Percentiles rank a stretch among this genome's conserved stretches.
Evolutionary conservation across 2,113 vertebrate genomes (phyloP).

Genomic region (Leucoraja erinaceus): DNA sequence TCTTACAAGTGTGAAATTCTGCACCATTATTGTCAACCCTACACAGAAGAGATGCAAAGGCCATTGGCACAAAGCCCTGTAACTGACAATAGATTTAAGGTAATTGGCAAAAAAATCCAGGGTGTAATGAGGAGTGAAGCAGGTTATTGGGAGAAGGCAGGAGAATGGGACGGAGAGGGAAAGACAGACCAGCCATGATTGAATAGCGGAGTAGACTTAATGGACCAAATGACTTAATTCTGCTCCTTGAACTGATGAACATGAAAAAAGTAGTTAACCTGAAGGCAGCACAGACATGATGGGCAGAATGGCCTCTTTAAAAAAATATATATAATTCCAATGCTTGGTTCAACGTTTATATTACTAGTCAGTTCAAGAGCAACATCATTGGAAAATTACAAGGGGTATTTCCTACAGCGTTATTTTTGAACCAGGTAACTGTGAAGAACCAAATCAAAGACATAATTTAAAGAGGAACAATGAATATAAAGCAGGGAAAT

Average conservation of each 20-base stretch:
- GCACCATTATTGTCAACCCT: no score
- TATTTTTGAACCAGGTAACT: not conserved
- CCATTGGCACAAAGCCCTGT: not conserved
- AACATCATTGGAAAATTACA: not conserved
- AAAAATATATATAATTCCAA: not conserved
- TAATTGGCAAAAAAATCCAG: not conserved
- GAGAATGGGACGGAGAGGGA: no score
- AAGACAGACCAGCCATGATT: no score
- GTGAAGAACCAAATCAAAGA: not conserved
- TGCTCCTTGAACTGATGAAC: no score
- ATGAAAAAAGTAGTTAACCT: not conserved
- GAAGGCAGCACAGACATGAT: not conserved
- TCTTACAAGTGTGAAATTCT: no score
- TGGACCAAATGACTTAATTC: no score
- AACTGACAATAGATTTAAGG: not conserved
- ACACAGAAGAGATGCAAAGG: no score
- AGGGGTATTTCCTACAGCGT: not conserved
- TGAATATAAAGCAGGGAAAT: conserved; percentile 28
- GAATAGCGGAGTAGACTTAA: no score
- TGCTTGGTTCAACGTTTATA: not conserved
- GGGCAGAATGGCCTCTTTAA: not conserved
- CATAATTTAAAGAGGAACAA: not conserved
- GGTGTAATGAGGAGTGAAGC: not conserved
- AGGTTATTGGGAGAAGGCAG: not conserved
- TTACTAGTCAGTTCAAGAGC: not conserved